phyloP scores from a whole-genome alignment of 2,888 invertebrate genomes.

The Acholoe squamosa region DNA sequence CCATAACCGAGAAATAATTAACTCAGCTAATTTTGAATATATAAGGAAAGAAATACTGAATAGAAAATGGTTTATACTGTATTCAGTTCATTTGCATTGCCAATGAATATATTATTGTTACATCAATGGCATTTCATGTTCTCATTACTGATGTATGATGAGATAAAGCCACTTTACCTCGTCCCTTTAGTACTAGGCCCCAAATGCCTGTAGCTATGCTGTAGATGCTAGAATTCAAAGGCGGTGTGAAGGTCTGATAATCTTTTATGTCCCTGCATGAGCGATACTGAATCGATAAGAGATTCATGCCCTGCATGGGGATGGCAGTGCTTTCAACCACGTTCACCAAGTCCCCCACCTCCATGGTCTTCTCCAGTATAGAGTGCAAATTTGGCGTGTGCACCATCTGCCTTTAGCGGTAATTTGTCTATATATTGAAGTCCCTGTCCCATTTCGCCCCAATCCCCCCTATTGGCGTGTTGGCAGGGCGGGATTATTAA shows the following conservation, averaged over 20 bases:
- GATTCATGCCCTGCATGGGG: background rate
- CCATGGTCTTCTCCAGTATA: background rate
- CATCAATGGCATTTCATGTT: background rate
- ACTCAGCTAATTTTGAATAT: no score
- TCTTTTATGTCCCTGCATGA: background rate
- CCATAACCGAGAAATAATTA: background rate
- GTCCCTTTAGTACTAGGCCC: background rate
- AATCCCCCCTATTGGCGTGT: background rate
- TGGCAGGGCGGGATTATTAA: slow-evolving; percentile 35
- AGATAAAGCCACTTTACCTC: slow-evolving; percentile 2
- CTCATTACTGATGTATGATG: slow-evolving; percentile 11
- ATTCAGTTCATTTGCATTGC: slow-evolving; percentile 20
- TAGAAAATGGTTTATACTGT: no score
- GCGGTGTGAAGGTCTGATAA: background rate
- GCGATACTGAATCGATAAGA: slow-evolving; percentile 20
- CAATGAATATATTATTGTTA: background rate
- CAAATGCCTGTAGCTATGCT: background rate
- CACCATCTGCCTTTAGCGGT: slow-evolving; percentile 14
- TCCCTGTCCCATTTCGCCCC: background rate
- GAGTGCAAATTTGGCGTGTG: background rate
- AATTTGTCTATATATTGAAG: slow-evolving; percentile 30
- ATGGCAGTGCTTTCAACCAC: background rate
- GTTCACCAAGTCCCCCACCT: background rate
- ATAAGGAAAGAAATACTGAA: no score
- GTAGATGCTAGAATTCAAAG: background rate